Conservation (phyloP, 2,888 invertebrate species). For the Kryphioiulus occultus region DNA sequence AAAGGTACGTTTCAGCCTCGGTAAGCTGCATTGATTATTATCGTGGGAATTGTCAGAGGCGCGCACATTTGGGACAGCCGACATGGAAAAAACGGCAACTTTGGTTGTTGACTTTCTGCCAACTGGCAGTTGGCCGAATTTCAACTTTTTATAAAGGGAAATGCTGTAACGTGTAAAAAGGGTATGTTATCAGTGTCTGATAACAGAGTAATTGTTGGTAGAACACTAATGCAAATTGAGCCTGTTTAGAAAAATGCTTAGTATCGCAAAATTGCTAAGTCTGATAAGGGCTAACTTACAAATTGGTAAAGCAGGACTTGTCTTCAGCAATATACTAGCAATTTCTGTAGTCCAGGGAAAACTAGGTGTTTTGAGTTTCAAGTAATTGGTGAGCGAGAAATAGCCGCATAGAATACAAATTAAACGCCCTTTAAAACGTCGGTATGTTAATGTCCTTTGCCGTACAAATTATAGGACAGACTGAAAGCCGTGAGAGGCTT, state of each 20-base stretch:
- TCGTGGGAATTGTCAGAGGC: not conserved
- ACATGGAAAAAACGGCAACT: not conserved
- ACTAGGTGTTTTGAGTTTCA: too few relatives aligned
- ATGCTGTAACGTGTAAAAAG: not conserved
- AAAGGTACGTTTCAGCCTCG: not conserved
- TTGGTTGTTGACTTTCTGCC: not conserved
- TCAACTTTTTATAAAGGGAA: not conserved
- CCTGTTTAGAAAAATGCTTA: not conserved
- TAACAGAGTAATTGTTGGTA: not conserved
- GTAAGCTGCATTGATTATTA: not conserved
- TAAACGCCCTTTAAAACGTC: too few relatives aligned
- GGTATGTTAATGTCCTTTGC: too few relatives aligned
- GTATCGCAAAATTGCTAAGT: not conserved
- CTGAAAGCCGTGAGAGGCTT: too few relatives aligned
- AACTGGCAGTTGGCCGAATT: not conserved
- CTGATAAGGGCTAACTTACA: too few relatives aligned
- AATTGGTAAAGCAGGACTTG: too few relatives aligned
- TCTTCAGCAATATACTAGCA: too few relatives aligned
- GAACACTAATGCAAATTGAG: not conserved
- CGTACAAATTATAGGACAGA: too few relatives aligned
- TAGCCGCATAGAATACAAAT: too few relatives aligned
- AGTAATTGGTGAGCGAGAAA: too few relatives aligned
- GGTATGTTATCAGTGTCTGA: not conserved
- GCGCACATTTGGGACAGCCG: not conserved
- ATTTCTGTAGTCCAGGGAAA: too few relatives aligned